Conservation (phyloP, 2,113 vertebrate genomes). For the Trogon surrucura region DNA sequence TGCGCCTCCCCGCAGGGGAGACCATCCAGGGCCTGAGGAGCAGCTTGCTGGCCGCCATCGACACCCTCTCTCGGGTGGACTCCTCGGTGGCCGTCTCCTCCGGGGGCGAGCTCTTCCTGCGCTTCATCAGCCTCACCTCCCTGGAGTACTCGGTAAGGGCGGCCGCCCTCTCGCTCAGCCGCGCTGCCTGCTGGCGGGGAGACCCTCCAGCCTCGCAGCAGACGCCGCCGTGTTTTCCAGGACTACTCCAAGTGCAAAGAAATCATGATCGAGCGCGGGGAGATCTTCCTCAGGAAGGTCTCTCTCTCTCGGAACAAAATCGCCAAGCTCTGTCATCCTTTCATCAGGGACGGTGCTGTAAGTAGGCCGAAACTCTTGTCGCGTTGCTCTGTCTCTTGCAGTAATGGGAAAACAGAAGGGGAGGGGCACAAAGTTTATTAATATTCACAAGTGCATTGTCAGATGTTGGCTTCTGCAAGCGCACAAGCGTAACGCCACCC, state of each 20-base stretch:
- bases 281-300: slow-evolving; percentile 91
- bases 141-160: slow-evolving; percentile 88
- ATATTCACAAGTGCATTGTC: background rate
- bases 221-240: slow-evolving; percentile 34
- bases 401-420: background rate
- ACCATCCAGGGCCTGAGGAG: slow-evolving; percentile 92
- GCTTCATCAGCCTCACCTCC: slow-evolving; percentile 95
- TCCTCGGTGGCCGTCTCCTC: slow-evolving; percentile 96
- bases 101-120: slow-evolving; percentile 94
- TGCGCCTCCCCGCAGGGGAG: slow-evolving; percentile 77
- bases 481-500: rapidly evolving
- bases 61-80: slow-evolving; percentile 85
- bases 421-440: background rate
- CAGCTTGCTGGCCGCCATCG: slow-evolving; percentile 87
- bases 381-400: background rate
- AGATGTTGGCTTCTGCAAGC: background rate
- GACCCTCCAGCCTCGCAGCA: background rate
- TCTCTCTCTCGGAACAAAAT: slow-evolving; percentile 90
- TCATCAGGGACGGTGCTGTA: slow-evolving; percentile 96
- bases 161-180: rapidly evolving
- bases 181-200: rapidly evolving
- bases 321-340: slow-evolving; percentile 93
- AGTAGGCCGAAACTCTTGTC: slow-evolving; percentile 47
- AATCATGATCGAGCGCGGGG: slow-evolving; percentile 95
- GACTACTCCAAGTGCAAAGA: slow-evolving; percentile 94